A percentile compares a stretch with the other conserved stretches of the same genome.
These are phyloP conservation scores for Lasioglossum figueresi DNA, from an alignment of 2,888 invertebrate genomes.

Conservation along the genomic window DNA sequence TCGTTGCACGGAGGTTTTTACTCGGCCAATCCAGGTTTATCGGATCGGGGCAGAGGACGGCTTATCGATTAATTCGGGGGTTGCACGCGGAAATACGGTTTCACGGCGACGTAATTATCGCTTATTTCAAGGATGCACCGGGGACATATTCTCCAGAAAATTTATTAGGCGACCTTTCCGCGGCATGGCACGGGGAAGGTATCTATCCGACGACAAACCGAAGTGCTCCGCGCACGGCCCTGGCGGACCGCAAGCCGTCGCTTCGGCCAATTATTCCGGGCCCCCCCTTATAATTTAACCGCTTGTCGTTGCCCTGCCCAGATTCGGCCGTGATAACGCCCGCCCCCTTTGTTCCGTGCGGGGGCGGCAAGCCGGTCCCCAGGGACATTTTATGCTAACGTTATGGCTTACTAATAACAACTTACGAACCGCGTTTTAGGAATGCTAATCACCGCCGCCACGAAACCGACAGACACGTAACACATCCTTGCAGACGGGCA, in stretches of 20 bases:
- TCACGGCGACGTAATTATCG: constrained; percentile 27
- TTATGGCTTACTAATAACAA: constrained; percentile 77
- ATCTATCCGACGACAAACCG: constrained; percentile 47
- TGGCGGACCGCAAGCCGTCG: constrained; percentile 77
- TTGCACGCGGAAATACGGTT: constrained; percentile 19
- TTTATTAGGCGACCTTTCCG: constrained; percentile 27
- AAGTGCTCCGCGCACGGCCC: constrained; percentile 59
- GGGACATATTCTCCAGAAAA: constrained; percentile 27
- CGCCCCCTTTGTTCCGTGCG: constrained; percentile 43
- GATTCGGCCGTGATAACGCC: constrained; percentile 76
- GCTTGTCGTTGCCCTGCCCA: constrained; percentile 70
- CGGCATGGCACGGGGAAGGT: constrained; percentile 38
- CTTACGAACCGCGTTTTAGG: constrained; percentile 70
- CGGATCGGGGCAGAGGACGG: constrained; percentile 20
- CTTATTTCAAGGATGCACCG: constrained; percentile 32
- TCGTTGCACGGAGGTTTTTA: background rate
- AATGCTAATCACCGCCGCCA: constrained; percentile 67
- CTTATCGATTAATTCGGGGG: constrained; percentile 37
- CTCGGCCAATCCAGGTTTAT: constrained; percentile 19
- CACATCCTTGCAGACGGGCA: constrained; percentile 13
- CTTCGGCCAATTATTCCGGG: constrained; percentile 77
- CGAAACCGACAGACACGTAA: constrained; percentile 49
- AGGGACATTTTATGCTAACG: constrained; percentile 71
- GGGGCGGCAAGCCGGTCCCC: constrained; percentile 40
- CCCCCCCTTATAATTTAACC: constrained; percentile 78